Conservation (phyloP, 2,113 vertebrate species). For the Anser brachyrhynchus region DNA sequence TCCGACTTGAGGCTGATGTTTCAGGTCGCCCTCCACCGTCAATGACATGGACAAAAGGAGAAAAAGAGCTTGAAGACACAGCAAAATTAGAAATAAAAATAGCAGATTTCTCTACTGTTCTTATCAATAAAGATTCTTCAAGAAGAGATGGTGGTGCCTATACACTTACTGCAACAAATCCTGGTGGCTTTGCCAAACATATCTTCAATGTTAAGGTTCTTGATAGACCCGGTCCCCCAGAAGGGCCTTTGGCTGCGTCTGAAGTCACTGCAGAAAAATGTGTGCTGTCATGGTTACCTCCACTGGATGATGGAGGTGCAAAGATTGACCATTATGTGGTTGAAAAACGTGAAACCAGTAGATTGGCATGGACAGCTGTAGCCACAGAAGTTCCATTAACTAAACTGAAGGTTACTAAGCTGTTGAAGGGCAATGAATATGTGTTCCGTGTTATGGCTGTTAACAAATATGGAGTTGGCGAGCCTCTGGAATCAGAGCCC, state of each 20-base stretch:
- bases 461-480: conserved; percentile 96
- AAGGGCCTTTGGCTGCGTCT: conserved; percentile 88
- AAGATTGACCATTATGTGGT: conserved; percentile 92
- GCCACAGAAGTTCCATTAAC: conserved; percentile 86
- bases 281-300: conserved; percentile 89
- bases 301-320: conserved; percentile 92
- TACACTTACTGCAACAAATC: conserved; percentile 91
- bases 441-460: conserved; percentile 98
- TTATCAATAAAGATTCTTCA: conserved; percentile 92
- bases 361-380: conserved; percentile 94
- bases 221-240: conserved; percentile 93
- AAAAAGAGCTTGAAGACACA: conserved; percentile 92
- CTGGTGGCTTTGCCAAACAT: conserved; percentile 96
- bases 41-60: conserved; percentile 94
- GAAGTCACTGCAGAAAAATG: conserved; percentile 93
- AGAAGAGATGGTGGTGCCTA: conserved; percentile 93
- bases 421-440: conserved; percentile 97
- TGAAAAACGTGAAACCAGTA: conserved; percentile 97
- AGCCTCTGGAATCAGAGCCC: conserved; percentile 90
- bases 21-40: conserved; percentile 91
- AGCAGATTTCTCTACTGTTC: conserved; percentile 87
- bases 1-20: conserved; percentile 95
- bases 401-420: conserved; percentile 90
- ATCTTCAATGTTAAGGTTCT: conserved; percentile 96
- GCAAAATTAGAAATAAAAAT: conserved; percentile 90